Base-by-base conservation (phyloP, 2,113 vertebrate genomes). In the Zosterops japonicus region DNA sequence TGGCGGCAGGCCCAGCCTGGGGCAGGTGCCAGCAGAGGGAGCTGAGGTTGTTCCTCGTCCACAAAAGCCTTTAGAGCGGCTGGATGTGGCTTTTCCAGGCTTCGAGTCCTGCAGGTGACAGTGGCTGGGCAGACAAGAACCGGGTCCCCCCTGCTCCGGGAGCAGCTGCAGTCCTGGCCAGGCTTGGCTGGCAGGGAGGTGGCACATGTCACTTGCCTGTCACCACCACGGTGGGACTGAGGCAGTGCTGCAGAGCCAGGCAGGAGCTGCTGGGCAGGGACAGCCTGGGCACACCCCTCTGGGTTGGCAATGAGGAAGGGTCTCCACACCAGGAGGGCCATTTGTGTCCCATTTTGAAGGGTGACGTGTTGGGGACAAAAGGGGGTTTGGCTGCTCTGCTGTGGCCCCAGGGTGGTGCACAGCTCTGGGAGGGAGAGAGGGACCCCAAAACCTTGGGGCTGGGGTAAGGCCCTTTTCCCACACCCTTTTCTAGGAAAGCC, bases 21-120 rank as follows among this genome's bases (percentile, higher is more conserved):
- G 60, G 78, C 69, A 41, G 74, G 44, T 76, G 93, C 96, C 96
- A 91, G 93, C 90, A 97, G 95, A 91, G 95, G 95, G 96, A 94
- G 95, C 96, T 90, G 94, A 93, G 94, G 29, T 59, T 82, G 87
- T 46, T 95, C 84, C 57, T 91, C 3, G 0, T 35, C 39, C n/a
- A 3, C 55, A 79, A 44, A 90, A 68, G 39, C 60, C 42, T 79
- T 59, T 19, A 2, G 33, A 53, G 76, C 85, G 41, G 67, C 65
- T 70, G 90, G 70, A 82, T 1, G 29, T 25, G 65, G 65, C 52
- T 83, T 59, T 78, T 78, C 55, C 77, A 70, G 74, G 31, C 50
- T 39, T 6, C 0, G 20, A 60, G 84, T 65, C 31, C 29, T 60
- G 87, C 46, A 72, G 87, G 60, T 36, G 83, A 16, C 35, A 20